These are phyloP conservation scores for Naja naja DNA, from an alignment of 2,113 vertebrate species.

Conservation along the genomic window DNA sequence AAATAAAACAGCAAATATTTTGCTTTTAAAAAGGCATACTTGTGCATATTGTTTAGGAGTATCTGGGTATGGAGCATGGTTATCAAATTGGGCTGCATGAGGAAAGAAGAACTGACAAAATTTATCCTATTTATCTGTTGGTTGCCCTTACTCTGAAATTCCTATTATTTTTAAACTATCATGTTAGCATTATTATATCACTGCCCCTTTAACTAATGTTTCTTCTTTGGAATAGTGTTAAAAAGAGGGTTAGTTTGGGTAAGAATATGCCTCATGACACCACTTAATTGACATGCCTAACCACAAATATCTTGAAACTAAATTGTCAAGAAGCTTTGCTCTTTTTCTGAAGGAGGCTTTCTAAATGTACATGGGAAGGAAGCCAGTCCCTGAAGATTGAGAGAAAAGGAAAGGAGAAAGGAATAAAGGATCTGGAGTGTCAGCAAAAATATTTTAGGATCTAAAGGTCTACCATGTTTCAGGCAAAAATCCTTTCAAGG, in stretches of 20 bases:
- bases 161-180: neutral
- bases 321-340: neutral
- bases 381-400: neutral
- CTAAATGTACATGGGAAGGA: neutral
- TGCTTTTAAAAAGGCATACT: neutral
- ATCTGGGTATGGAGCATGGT: neutral
- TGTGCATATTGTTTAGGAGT: neutral
- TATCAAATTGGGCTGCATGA: neutral
- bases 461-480: neutral
- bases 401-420: neutral
- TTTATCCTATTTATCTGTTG: neutral
- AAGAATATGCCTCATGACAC: neutral
- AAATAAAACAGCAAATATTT: neutral
- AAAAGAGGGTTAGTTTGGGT: too few species aligned
- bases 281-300: neutral
- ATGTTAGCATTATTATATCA: neutral
- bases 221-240: neutral
- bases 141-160: neutral
- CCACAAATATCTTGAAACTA: neutral
- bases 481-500: neutral
- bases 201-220: neutral
- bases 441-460: neutral
- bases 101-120: neutral
- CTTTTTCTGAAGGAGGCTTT: neutral
- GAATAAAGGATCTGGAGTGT: neutral